Evolutionary conservation across 2,888 invertebrate species (phyloP).

Genomic region (Ommatoiulus sabulosus): DNA sequence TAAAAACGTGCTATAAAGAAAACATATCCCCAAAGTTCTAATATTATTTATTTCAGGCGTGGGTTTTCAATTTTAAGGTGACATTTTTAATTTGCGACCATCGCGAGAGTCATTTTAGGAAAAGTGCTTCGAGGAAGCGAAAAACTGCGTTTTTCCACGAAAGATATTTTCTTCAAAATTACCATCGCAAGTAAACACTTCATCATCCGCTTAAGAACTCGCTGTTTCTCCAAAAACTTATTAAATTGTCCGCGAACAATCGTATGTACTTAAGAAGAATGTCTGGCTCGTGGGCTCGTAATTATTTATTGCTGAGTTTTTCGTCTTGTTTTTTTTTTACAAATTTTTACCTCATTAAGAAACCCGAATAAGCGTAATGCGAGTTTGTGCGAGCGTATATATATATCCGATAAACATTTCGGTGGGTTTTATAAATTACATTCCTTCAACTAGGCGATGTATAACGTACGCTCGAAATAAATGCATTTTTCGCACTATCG

Average conservation of each 20-base stretch:
- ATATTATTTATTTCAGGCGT: too few relatives aligned
- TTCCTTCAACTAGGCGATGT: not conserved
- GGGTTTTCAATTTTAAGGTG: too few relatives aligned
- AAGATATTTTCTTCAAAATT: not conserved
- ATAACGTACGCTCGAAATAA: not conserved
- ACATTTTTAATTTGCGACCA: too few relatives aligned
- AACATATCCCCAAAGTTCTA: too few relatives aligned
- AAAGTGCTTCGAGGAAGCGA: too few relatives aligned
- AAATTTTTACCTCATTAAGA: conserved; percentile 22
- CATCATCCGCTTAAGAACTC: not conserved
- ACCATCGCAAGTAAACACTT: not conserved
- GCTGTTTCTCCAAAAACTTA: not conserved
- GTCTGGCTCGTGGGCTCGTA: not conserved
- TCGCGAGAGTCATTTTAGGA: too few relatives aligned
- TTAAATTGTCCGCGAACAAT: conserved; percentile 20
- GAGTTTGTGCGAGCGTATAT: not conserved
- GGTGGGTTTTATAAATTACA: conserved; percentile 37
- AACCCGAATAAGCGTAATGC: not conserved
- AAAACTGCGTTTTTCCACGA: too few relatives aligned
- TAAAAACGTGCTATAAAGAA: too few relatives aligned
- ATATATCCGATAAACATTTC: conserved; percentile 1
- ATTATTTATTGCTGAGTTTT: not conserved
- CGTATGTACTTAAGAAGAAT: not conserved
- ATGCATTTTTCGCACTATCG: conserved; percentile 28
- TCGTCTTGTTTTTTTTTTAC: not conserved